A percentile compares a stretch with the other conserved stretches of the same genome.
phyloP scores from a whole-genome alignment of 2,113 vertebrate species.

The Triplophysa rosa region DNA sequence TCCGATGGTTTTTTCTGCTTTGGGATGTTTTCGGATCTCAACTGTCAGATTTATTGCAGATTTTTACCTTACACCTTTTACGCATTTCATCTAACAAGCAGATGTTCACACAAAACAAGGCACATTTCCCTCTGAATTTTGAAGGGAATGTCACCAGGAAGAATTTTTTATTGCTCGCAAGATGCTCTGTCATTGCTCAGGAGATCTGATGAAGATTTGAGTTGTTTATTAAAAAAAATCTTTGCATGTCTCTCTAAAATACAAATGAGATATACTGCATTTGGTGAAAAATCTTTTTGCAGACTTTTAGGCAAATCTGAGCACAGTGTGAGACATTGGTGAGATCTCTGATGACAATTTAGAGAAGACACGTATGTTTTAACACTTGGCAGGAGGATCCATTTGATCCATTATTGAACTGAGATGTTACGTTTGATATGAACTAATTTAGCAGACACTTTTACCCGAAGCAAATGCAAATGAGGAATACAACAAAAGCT shows the following conservation, averaged over 20 bases:
- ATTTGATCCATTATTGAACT: not conserved
- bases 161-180: not conserved
- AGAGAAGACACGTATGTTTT: not conserved
- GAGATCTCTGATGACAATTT: not conserved
- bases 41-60: not conserved
- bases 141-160: not conserved
- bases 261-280: too few species aligned
- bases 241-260: not conserved
- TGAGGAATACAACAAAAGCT: conserved; percentile 18
- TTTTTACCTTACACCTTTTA: not conserved
- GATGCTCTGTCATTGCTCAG: not conserved
- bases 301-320: not conserved
- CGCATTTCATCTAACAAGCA: conserved; percentile 8
- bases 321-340: too few species aligned
- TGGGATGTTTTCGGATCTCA: conserved; percentile 2
- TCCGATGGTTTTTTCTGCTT: not conserved
- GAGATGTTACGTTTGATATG: not conserved
- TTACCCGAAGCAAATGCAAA: not conserved
- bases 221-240: not conserved
- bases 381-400: too few species aligned
- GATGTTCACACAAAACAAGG: not conserved
- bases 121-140: not conserved
- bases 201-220: not conserved
- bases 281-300: not conserved
- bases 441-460: too few species aligned